Percentiles rank a stretch among this genome's conserved stretches.
Evolutionary conservation across 2,113 vertebrate species (phyloP).

Genomic region (Hyla sarda): DNA sequence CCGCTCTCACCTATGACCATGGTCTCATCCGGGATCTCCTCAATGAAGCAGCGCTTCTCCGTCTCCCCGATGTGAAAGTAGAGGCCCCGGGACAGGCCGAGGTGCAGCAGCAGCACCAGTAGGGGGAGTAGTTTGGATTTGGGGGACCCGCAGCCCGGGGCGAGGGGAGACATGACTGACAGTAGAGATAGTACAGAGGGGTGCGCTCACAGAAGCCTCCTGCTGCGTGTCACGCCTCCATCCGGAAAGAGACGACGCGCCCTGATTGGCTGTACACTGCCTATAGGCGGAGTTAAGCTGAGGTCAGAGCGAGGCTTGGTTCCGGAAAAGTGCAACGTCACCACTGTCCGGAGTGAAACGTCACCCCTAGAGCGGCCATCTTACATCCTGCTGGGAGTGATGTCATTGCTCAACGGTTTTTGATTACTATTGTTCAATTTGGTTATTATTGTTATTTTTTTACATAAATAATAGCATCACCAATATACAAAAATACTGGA

Average conservation of each 20-base stretch:
- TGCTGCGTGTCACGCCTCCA: conserved; percentile 49
- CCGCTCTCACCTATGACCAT: conserved; percentile 88
- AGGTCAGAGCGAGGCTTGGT: conserved; percentile 12
- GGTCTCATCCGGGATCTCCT: conserved; percentile 93
- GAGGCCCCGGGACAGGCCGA: conserved; percentile 69
- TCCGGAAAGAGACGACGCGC: neutral
- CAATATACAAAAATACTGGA: neutral
- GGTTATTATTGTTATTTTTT: neutral
- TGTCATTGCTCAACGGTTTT: neutral
- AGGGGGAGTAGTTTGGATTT: neutral
- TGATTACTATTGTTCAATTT: neutral
- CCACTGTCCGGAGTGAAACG: conserved; percentile 14
- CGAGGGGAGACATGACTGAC: conserved; percentile 52
- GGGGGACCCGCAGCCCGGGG: neutral
- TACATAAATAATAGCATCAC: neutral
- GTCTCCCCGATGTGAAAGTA: conserved; percentile 94
- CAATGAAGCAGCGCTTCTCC: conserved; percentile 93
- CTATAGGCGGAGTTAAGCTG: neutral
- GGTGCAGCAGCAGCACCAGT: conserved; percentile 50
- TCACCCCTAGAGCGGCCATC: conserved; percentile 39
- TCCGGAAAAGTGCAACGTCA: conserved; percentile 34
- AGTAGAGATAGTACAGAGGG: neutral
- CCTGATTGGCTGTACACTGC: conserved; percentile 3
- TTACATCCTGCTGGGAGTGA: neutral
- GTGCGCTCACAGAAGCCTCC: neutral